Evolutionary conservation across 2,888 invertebrate species (phyloP).

Genomic region (Proisotoma minuta): DNA sequence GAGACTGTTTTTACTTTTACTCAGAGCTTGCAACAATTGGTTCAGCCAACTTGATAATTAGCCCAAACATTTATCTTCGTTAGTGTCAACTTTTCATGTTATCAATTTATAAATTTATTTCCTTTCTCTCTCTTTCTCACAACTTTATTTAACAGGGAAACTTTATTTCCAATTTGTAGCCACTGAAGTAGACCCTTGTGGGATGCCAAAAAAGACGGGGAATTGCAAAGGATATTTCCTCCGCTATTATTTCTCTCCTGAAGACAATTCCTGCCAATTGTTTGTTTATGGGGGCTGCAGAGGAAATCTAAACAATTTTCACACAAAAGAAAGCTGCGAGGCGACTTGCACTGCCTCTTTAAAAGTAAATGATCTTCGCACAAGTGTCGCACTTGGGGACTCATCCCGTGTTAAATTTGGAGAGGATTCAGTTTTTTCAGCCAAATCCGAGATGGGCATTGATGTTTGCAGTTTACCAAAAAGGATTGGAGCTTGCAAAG

Average conservation of each 20-base stretch:
- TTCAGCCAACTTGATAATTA: slow-evolving; percentile 4
- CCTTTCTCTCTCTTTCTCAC: background rate
- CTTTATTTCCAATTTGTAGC: slow-evolving; percentile 21
- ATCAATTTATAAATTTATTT: slow-evolving; percentile 1
- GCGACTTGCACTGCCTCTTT: slow-evolving; percentile 34
- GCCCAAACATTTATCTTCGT: background rate
- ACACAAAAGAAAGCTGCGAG: slow-evolving; percentile 32
- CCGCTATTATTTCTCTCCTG: slow-evolving; percentile 46
- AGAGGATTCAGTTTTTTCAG: slow-evolving; percentile 14
- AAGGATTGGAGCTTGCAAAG: slow-evolving; percentile 33
- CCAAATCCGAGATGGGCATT: background rate
- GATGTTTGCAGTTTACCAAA: slow-evolving; percentile 31
- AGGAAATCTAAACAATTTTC: slow-evolving; percentile 49
- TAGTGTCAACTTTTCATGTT: background rate
- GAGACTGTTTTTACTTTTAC: background rate
- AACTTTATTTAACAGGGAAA: background rate
- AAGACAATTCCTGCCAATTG: slow-evolving; percentile 46
- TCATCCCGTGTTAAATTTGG: slow-evolving; percentile 29
- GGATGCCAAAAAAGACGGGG: slow-evolving; percentile 38
- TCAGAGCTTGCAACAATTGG: background rate
- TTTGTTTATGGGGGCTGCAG: slow-evolving; percentile 49
- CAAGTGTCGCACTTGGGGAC: slow-evolving; percentile 25
- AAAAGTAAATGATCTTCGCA: slow-evolving; percentile 25
- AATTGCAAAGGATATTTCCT: slow-evolving; percentile 40
- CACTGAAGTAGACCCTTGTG: slow-evolving; percentile 40